These are phyloP conservation scores for Cynodonichthys magdalenae DNA, from an alignment of 2,797 vertebrate genomes.

Conservation along the genomic window DNA sequence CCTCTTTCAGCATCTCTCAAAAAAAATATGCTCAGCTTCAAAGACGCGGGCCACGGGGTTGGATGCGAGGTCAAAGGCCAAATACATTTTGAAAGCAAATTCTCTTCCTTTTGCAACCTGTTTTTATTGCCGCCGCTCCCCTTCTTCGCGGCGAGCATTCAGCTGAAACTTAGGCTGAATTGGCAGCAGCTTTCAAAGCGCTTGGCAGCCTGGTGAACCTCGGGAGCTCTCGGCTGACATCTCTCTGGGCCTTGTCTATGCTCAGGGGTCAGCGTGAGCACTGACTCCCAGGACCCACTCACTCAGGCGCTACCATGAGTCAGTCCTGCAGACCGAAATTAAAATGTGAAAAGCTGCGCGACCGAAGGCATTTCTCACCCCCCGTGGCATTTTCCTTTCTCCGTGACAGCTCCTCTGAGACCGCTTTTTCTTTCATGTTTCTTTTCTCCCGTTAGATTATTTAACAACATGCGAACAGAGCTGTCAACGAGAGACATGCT, in stretches of 20 bases:
- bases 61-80: slow-evolving; percentile 80
- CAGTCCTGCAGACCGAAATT: slow-evolving; percentile 87
- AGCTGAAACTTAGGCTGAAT: slow-evolving; percentile 93
- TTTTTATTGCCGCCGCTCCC: slow-evolving; percentile 88
- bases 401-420: slow-evolving; percentile 83
- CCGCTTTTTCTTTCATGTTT: slow-evolving; percentile 84
- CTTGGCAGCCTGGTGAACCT: slow-evolving; percentile 90
- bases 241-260: slow-evolving; percentile 83
- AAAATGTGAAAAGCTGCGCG: slow-evolving; percentile 89
- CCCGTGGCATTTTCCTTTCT: slow-evolving; percentile 79
- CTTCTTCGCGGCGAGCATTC: slow-evolving; percentile 88
- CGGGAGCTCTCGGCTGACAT: slow-evolving; percentile 86
- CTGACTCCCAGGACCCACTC: slow-evolving; percentile 85
- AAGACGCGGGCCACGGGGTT: slow-evolving; percentile 78
- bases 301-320: slow-evolving; percentile 86
- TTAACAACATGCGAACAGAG: slow-evolving; percentile 83
- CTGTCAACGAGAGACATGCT: slow-evolving; percentile 78
- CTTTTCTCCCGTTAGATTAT: slow-evolving; percentile 81
- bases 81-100: slow-evolving; percentile 88
- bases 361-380: slow-evolving; percentile 85
- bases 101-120: slow-evolving; percentile 88
- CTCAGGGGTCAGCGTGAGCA: slow-evolving; percentile 84
- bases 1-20: slow-evolving; percentile 76
- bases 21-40: slow-evolving; percentile 82
- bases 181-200: slow-evolving; percentile 91